Conservation (phyloP, 2,888 invertebrate genomes). For the Tetrapedia diversipes region DNA sequence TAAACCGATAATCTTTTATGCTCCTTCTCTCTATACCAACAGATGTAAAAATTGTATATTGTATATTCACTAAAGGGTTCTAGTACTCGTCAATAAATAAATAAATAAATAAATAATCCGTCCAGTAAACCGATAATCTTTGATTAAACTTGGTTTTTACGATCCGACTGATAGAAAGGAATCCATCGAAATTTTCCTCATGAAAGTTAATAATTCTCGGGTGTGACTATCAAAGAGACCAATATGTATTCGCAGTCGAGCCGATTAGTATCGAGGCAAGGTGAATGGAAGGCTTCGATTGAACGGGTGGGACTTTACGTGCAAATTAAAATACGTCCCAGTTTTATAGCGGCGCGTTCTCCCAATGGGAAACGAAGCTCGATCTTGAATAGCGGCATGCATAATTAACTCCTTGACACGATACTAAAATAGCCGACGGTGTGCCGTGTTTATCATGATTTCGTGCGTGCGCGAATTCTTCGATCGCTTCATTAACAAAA, state of each 20-base stretch:
- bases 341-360: slow-evolving; percentile 15
- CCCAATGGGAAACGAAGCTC: slow-evolving; percentile 14
- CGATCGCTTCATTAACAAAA: neutral
- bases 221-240: too few relatives aligned
- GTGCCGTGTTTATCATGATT: slow-evolving; percentile 3
- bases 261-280: neutral
- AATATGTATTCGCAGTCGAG: neutral
- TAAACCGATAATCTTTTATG: too few relatives aligned
- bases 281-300: slow-evolving; percentile 11
- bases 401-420: slow-evolving; percentile 43
- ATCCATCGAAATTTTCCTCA: neutral
- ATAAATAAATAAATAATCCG: too few relatives aligned
- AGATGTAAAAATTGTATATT: too few relatives aligned
- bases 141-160: too few relatives aligned
- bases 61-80: too few relatives aligned
- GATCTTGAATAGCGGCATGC: slow-evolving; percentile 27
- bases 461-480: neutral
- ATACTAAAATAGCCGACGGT: slow-evolving; percentile 23
- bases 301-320: slow-evolving; percentile 29
- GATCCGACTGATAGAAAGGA: too few relatives aligned
- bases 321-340: slow-evolving; percentile 38
- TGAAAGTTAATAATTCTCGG: neutral
- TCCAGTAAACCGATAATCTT: too few relatives aligned
- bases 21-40: too few relatives aligned
- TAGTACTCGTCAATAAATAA: too few relatives aligned